Percentiles rank a stretch among this genome's conserved stretches.
Evolutionary conservation across 2,797 vertebrate genomes (phyloP).

Genomic region (Uromys caudimaculatus): DNA sequence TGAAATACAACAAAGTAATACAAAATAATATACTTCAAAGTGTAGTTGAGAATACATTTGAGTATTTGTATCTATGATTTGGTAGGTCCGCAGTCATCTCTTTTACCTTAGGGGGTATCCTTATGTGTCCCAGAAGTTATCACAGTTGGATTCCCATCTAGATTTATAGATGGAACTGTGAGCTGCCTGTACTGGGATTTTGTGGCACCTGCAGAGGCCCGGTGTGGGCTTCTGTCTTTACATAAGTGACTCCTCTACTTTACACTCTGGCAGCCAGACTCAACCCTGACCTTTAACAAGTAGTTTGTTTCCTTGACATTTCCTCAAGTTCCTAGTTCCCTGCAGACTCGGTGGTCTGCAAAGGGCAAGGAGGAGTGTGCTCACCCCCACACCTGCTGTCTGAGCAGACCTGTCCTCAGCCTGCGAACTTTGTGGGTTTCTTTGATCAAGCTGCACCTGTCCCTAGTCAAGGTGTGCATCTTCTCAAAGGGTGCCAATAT

Average conservation of each 20-base stretch:
- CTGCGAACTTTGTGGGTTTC: not conserved
- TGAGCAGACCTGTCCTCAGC: not conserved
- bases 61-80: not conserved
- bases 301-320: not conserved
- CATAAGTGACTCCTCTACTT: not conserved
- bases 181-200: not conserved
- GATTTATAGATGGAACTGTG: not conserved
- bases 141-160: not conserved
- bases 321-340: not conserved
- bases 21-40: not conserved
- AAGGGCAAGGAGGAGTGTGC: not conserved
- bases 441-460: not conserved
- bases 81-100: not conserved
- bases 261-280: slow-evolving; percentile 5
- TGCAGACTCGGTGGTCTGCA: not conserved
- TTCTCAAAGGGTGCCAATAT: not conserved
- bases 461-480: not conserved
- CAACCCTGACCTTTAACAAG: slow-evolving; percentile 33
- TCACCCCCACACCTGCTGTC: not conserved
- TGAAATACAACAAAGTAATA: not conserved
- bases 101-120: not conserved
- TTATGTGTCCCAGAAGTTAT: not conserved
- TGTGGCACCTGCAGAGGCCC: not conserved
- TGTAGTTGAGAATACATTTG: not conserved
- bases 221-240: not conserved